Percentiles rank a stretch among this genome's conserved stretches.
phyloP scores from a whole-genome alignment of 2,888 invertebrate species.

The Axea sp. region DNA sequence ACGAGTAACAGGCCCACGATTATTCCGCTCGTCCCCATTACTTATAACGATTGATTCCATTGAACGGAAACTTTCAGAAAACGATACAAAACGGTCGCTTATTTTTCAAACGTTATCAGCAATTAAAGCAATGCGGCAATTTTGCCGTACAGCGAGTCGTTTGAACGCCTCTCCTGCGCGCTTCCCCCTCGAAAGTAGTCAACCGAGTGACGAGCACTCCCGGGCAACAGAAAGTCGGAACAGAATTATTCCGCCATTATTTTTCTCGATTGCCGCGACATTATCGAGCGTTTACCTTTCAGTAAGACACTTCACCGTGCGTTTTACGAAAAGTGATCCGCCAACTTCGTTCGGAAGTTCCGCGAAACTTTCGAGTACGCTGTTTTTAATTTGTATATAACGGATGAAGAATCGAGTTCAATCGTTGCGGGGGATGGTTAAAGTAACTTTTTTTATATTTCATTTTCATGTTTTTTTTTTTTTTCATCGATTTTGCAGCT shows the following conservation, averaged over 20 bases:
- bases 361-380: constrained; percentile 28
- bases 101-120: constrained; percentile 39
- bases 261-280: constrained; percentile 60
- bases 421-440: not conserved
- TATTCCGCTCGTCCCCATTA: not conserved
- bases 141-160: constrained; percentile 41
- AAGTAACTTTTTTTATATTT: constrained; percentile 14
- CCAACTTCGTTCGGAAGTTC: constrained; percentile 43
- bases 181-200: constrained; percentile 52
- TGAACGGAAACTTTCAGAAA: constrained; percentile 7
- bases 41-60: constrained; percentile 1
- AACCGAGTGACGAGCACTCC: constrained; percentile 55
- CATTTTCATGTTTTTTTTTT: no score
- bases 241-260: constrained; percentile 62
- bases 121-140: constrained; percentile 46
- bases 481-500: no score
- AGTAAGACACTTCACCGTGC: constrained; percentile 47
- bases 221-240: constrained; percentile 54
- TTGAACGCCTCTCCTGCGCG: constrained; percentile 46
- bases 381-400: constrained; percentile 44
- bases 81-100: constrained; percentile 31
- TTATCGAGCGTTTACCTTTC: constrained; percentile 56
- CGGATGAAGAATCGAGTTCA: constrained; percentile 11
- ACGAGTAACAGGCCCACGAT: constrained; percentile 1
- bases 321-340: constrained; percentile 48